Evolutionary conservation across 1,140 invertebrate genomes (phyloP).

Genomic region (Melipona quadrifasciata): DNA sequence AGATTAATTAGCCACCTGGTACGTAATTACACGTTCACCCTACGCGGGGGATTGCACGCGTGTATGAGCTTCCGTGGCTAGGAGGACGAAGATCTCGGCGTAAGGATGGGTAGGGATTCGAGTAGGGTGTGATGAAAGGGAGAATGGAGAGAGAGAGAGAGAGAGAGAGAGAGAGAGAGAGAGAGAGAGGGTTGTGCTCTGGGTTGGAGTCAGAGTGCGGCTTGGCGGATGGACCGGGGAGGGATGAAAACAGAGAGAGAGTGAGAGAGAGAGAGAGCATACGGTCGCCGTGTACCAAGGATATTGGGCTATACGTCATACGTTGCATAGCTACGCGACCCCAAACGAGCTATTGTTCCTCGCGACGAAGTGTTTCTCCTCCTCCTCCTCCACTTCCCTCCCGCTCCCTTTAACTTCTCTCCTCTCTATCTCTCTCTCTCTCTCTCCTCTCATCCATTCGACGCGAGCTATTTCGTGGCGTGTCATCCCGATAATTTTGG

Average conservation of each 20-base stretch:
- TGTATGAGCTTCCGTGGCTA: constrained; percentile 23
- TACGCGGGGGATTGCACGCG: constrained; percentile 30
- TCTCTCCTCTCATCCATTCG: background rate
- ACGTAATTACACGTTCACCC: constrained; percentile 55
- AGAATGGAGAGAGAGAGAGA: background rate
- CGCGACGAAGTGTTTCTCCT: constrained; percentile 59
- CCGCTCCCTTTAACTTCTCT: no score
- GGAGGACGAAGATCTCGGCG: constrained; percentile 19
- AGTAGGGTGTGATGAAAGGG: constrained; percentile 23
- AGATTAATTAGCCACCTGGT: constrained; percentile 59
- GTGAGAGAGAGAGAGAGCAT: constrained; percentile 30
- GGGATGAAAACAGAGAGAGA: background rate
- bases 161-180: background rate
- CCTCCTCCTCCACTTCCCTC: background rate
- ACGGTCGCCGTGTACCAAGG: constrained; percentile 59
- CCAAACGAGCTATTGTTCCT: constrained; percentile 69
- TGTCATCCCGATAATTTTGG: constrained; percentile 61
- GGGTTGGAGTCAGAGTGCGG: background rate
- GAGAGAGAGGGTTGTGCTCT: background rate
- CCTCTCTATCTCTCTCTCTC: background rate
- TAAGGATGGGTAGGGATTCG: constrained; percentile 29
- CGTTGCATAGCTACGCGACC: constrained; percentile 66
- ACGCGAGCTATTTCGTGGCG: constrained; percentile 56
- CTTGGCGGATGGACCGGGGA: no score
- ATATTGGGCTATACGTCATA: constrained; percentile 69